Evolutionary conservation across 2,888 invertebrate genomes (phyloP).

Genomic region (Sminthurinus aureus): DNA sequence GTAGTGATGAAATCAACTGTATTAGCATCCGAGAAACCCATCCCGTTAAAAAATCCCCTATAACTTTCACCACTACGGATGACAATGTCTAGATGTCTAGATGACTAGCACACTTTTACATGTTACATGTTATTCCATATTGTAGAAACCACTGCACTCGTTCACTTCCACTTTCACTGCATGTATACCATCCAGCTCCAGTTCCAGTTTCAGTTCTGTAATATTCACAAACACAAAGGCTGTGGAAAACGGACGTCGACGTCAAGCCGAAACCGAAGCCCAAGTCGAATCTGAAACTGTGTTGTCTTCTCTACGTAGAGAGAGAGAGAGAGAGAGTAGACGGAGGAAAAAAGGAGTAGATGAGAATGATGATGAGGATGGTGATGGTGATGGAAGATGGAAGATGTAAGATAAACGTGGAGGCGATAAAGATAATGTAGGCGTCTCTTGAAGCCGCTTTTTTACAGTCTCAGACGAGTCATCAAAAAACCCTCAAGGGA

Average conservation of each 20-base stretch:
- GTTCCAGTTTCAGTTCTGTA: background rate
- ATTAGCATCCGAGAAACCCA: background rate
- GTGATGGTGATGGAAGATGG: background rate
- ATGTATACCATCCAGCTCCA: too few species aligned
- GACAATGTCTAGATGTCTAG: too few species aligned
- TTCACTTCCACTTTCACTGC: too few species aligned
- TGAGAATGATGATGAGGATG: background rate
- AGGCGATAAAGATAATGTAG: constrained; percentile 34
- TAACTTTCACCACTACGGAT: background rate
- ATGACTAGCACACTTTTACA: too few species aligned
- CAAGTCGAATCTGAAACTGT: too few species aligned
- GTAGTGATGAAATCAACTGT: too few species aligned
- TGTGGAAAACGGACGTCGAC: too few species aligned
- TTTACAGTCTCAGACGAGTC: constrained; percentile 32
- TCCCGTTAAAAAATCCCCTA: background rate
- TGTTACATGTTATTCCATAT: too few species aligned
- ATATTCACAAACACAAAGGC: background rate
- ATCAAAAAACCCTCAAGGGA: constrained; percentile 30
- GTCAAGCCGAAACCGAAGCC: too few species aligned
- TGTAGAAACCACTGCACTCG: background rate
- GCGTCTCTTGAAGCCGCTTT: constrained; percentile 27
- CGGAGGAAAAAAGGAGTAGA: background rate
- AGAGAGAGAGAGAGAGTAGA: background rate
- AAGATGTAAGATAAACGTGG: background rate
- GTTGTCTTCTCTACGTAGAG: background rate